A percentile compares a stretch with the other conserved stretches of the same genome.
phyloP scores from a whole-genome alignment of 2,113 vertebrate genomes.

The Antechinus stuartii region DNA sequence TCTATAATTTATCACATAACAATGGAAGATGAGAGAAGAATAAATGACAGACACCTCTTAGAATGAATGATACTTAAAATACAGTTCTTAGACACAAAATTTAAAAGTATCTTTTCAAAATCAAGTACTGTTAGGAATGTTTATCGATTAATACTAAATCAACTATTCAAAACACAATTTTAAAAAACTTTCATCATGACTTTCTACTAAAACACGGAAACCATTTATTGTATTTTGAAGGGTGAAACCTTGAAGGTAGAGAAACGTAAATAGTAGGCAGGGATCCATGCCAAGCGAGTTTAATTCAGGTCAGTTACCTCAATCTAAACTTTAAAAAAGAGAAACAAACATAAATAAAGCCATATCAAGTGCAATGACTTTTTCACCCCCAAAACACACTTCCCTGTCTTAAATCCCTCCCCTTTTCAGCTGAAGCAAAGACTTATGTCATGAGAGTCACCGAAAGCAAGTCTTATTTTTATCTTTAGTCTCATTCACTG shows the following conservation, averaged over 20 bases:
- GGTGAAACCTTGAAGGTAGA: not conserved
- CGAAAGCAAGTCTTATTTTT: constrained; percentile 26
- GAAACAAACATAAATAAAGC: not conserved
- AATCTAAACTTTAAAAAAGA: not conserved
- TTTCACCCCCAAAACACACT: not conserved
- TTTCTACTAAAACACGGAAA: not conserved
- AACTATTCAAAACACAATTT: constrained; percentile 45
- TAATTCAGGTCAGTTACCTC: not conserved
- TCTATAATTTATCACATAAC: constrained; percentile 64
- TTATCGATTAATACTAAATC: constrained; percentile 43
- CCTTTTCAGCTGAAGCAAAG: not conserved
- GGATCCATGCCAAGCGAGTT: not conserved
- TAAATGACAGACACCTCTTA: constrained; percentile 34
- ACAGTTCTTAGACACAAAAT: constrained; percentile 4
- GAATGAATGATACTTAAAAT: constrained; percentile 43
- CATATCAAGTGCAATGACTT: not conserved
- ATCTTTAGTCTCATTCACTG: not conserved
- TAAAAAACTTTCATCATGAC: constrained; percentile 55
- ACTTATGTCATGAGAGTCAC: not conserved
- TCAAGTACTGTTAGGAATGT: constrained; percentile 32
- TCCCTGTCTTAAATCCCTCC: not conserved
- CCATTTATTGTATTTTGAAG: not conserved
- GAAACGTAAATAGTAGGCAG: not conserved
- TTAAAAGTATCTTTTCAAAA: constrained; percentile 40
- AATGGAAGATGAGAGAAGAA: constrained; percentile 54